Percentiles rank a stretch among this genome's conserved stretches.
These are phyloP conservation scores for Sphaeramia orbicularis DNA, from an alignment of 2,797 vertebrate species.

Conservation along the genomic window DNA sequence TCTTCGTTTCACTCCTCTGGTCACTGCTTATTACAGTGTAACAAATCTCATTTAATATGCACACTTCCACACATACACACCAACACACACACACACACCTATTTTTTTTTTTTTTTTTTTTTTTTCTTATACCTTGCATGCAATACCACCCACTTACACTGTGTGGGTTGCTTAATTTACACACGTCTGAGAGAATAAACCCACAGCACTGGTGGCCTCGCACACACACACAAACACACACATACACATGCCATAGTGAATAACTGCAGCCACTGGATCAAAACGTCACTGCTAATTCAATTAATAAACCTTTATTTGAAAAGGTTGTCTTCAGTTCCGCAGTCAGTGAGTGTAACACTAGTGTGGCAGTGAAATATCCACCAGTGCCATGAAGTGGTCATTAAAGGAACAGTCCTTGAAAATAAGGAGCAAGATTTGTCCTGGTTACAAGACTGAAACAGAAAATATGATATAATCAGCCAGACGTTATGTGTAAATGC, in stretches of 20 bases:
- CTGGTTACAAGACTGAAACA: not conserved
- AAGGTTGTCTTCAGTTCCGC: slow-evolving; percentile 1
- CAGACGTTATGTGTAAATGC: not conserved
- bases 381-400: not conserved
- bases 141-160: slow-evolving; percentile 4
- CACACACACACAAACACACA: slow-evolving; percentile 3
- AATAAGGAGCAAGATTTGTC: too few relatives aligned
- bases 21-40: slow-evolving; percentile 43
- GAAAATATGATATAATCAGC: not conserved
- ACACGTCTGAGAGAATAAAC: slow-evolving; percentile 8
- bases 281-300: slow-evolving; percentile 11
- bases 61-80: slow-evolving; percentile 11
- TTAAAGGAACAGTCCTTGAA: slow-evolving; percentile 2
- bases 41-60: slow-evolving; percentile 40
- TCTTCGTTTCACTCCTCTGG: slow-evolving; percentile 39
- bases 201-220: not conserved
- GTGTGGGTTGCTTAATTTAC: too few relatives aligned
- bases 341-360: slow-evolving; percentile 2
- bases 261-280: slow-evolving; percentile 16
- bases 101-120: too few relatives aligned
- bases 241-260: not conserved
- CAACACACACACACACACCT: too few relatives aligned
- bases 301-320: slow-evolving; percentile 33
- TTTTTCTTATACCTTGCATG: too few relatives aligned
- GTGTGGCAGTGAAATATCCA: not conserved